Conservation (phyloP, 2,888 invertebrate species). For the Allolobophora icterica region DNA sequence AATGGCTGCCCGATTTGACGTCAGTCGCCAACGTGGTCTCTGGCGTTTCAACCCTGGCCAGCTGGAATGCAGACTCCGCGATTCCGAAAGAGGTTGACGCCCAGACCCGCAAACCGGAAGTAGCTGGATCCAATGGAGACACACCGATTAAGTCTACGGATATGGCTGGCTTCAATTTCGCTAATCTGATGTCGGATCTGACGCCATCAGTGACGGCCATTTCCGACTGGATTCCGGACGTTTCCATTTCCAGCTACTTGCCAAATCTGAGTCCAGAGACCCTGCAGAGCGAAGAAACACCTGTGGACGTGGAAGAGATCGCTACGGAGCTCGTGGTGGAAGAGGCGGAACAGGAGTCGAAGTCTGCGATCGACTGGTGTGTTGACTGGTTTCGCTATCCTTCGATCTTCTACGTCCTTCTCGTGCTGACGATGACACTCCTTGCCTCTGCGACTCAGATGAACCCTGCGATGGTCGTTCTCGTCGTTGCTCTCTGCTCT, state of each 20-base stretch:
- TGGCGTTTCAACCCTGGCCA: neutral
- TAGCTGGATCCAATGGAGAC: neutral
- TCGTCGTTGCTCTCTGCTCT: neutral
- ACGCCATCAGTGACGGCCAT: neutral
- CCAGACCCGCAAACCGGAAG: neutral
- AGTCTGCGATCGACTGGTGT: constrained; percentile 14
- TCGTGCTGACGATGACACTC: constrained; percentile 2
- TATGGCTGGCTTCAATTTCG: neutral
- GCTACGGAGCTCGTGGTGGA: neutral
- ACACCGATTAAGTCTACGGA: neutral
- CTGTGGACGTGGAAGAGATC: neutral
- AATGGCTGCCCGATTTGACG: neutral
- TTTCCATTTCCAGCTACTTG: neutral
- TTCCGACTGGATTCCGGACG: neutral
- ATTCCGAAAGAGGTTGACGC: neutral
- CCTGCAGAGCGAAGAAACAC: neutral
- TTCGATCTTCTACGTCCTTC: constrained; percentile 22
- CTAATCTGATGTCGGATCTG: neutral
- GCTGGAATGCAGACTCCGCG: neutral
- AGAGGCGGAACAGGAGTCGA: neutral
- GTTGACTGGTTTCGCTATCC: constrained; percentile 19
- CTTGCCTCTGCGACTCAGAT: neutral
- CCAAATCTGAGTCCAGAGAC: neutral
- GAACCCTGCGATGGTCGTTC: constrained; percentile 21
- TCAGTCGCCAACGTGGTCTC: neutral